phyloP scores from a whole-genome alignment of 1,140 invertebrate genomes.

The Armadillidium nasatum region DNA sequence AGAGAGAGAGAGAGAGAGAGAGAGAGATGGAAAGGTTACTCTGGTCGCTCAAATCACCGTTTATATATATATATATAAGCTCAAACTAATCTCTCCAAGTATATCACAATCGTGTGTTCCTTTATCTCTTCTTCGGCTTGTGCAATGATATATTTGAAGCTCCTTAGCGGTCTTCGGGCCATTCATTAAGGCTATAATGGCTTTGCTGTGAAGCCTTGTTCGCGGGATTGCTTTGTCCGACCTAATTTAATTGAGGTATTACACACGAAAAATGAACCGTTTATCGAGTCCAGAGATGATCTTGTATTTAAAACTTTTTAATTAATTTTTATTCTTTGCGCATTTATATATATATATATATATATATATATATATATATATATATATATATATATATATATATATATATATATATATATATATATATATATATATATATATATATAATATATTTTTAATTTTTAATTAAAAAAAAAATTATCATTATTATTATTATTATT shows the following conservation, averaged over 20 bases:
- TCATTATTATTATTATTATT: too few species aligned
- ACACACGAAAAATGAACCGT: too few species aligned
- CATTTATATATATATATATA: neutral
- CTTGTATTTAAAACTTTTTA: too few species aligned
- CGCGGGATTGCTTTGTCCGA: neutral
- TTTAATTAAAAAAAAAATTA: too few species aligned
- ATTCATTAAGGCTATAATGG: conserved; percentile 3
- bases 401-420: neutral
- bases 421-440: neutral
- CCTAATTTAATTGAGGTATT: neutral
- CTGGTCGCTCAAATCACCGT: neutral
- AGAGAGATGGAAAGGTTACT: neutral
- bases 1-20: conserved; percentile 4
- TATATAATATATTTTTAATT: neutral
- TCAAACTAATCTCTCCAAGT: neutral
- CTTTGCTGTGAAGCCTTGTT: neutral
- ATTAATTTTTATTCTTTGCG: neutral
- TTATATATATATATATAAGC: neutral
- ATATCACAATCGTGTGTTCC: neutral
- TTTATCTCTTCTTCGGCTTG: neutral
- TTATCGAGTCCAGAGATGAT: too few species aligned
- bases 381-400: conserved; percentile 15
- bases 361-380: conserved; percentile 15
- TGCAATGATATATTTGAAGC: neutral
- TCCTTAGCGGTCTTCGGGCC: neutral